Conservation (phyloP, 2,113 vertebrate species). For the Equus quagga region DNA sequence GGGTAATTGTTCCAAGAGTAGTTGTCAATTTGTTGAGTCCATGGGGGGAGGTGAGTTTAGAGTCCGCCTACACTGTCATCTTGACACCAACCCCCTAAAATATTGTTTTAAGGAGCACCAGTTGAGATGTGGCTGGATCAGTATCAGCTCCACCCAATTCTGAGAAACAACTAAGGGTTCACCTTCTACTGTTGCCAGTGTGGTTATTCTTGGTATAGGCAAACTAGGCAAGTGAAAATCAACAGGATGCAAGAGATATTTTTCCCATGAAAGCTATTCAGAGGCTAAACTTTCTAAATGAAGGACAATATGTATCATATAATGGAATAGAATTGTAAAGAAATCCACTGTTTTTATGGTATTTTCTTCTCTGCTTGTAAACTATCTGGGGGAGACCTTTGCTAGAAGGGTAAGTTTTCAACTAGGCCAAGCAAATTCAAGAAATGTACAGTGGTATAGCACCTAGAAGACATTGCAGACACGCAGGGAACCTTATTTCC, state of each 20-base stretch:
- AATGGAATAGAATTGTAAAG: constrained; percentile 18
- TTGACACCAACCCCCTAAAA: neutral
- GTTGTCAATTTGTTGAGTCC: too few relatives aligned
- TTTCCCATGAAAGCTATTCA: neutral
- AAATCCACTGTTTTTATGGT: neutral
- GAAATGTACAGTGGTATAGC: neutral
- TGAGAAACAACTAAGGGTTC: constrained; percentile 25
- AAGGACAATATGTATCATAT: neutral
- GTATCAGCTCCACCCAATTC: neutral
- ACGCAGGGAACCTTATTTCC: neutral
- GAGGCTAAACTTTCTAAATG: neutral
- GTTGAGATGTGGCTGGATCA: neutral
- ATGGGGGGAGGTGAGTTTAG: too few relatives aligned
- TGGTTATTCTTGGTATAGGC: neutral
- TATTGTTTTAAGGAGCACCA: constrained; percentile 38
- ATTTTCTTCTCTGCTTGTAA: neutral
- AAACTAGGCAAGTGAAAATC: neutral
- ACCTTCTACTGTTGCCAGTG: neutral
- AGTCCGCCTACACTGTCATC: too few relatives aligned
- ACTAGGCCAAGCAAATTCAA: neutral
- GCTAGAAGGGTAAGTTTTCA: constrained; percentile 28
- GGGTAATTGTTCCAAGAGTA: too few relatives aligned
- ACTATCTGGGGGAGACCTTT: neutral
- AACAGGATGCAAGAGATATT: neutral
- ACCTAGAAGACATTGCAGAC: neutral